These are phyloP conservation scores for Cairina moschata DNA, from an alignment of 2,113 vertebrate genomes.

Conservation along the genomic window DNA sequence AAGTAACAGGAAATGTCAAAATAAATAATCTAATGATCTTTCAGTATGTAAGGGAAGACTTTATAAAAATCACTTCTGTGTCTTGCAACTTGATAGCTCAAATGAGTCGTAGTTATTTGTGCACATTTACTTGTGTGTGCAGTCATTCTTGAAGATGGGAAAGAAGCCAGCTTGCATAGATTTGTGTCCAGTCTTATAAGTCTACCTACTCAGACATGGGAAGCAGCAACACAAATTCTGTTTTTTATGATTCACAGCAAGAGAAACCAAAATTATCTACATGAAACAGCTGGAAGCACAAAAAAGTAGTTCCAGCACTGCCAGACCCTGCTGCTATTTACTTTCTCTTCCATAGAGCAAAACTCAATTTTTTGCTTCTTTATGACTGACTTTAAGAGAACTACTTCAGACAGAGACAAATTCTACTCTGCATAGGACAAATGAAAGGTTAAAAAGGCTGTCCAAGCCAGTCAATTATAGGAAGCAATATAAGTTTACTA, in stretches of 20 bases:
- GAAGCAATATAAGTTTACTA: background rate
- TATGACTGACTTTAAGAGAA: background rate
- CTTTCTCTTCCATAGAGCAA: background rate
- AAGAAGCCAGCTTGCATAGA: background rate
- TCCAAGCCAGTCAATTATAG: background rate
- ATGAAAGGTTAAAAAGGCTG: background rate
- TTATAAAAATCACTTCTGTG: background rate
- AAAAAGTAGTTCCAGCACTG: background rate
- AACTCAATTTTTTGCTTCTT: constrained; percentile 16
- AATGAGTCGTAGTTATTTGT: background rate
- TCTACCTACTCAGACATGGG: background rate
- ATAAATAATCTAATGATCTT: background rate
- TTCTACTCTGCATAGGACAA: background rate
- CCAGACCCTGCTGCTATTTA: background rate
- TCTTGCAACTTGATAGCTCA: background rate
- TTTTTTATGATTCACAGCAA: constrained; percentile 9
- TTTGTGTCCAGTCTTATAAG: background rate
- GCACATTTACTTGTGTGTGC: no score
- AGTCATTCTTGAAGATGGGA: background rate
- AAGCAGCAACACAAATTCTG: constrained; percentile 13
- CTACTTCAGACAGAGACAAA: background rate
- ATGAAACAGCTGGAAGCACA: constrained; percentile 2
- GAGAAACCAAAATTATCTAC: constrained; percentile 26
- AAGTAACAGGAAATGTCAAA: background rate
- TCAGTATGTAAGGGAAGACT: background rate